Conservation (phyloP, 2,797 vertebrate species). For the Phyllotis vaccarum region DNA sequence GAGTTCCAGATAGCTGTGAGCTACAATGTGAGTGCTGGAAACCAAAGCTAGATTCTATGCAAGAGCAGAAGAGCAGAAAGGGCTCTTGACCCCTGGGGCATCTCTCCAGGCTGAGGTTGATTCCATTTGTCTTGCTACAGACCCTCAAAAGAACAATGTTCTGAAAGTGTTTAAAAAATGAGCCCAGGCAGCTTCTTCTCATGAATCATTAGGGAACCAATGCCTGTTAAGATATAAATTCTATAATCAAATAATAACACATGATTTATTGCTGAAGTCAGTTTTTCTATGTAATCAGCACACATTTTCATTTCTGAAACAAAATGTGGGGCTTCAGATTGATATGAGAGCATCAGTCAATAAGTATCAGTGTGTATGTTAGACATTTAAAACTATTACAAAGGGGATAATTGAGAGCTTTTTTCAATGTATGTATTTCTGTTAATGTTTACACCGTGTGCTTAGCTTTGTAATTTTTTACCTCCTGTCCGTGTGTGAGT, state of each 20-base stretch:
- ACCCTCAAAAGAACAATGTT: neutral
- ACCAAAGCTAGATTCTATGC: neutral
- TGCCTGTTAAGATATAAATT: neutral
- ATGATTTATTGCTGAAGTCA: neutral
- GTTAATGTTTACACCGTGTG: neutral
- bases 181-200: neutral
- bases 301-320: conserved; percentile 10
- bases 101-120: neutral
- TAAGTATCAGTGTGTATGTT: neutral
- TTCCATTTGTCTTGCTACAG: neutral
- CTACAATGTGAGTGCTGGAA: neutral
- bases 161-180: neutral
- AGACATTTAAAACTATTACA: neutral
- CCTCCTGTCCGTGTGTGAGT: neutral
- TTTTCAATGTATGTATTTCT: neutral
- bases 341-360: neutral
- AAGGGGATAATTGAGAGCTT: neutral
- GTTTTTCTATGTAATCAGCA: neutral
- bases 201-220: neutral
- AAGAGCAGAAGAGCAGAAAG: neutral
- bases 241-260: neutral
- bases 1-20: neutral
- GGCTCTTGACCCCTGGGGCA: neutral
- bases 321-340: neutral
- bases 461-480: neutral